Conservation (phyloP, 1,140 invertebrate genomes). For the Eumaeus atala region DNA sequence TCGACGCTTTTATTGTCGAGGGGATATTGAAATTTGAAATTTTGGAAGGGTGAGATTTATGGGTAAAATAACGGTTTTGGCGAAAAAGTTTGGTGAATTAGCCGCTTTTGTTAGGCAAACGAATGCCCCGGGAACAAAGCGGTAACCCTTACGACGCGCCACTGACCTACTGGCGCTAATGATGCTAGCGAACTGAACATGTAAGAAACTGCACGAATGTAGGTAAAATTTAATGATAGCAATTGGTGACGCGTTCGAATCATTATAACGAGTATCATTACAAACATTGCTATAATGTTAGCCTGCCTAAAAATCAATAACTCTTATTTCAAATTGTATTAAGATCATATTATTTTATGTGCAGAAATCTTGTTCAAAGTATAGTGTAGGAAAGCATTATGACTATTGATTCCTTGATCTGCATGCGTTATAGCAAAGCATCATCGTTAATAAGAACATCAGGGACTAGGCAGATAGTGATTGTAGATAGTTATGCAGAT, state of each 20-base stretch:
- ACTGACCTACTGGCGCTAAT: conserved; percentile 21
- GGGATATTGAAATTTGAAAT: conserved; percentile 65
- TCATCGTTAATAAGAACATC: too few relatives aligned
- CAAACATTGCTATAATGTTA: too few relatives aligned
- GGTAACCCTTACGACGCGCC: conserved; percentile 15
- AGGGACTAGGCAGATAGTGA: too few relatives aligned
- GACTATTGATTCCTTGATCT: too few relatives aligned
- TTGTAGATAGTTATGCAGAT: too few relatives aligned
- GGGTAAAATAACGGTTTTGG: conserved; percentile 69
- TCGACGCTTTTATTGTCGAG: conserved; percentile 51
- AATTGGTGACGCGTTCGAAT: background rate
- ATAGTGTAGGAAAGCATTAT: too few relatives aligned
- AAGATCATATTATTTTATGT: too few relatives aligned
- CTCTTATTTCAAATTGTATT: background rate
- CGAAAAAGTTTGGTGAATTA: conserved; percentile 57
- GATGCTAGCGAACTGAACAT: background rate
- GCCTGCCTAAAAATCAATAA: background rate
- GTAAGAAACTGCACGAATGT: background rate
- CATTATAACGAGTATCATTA: too few relatives aligned
- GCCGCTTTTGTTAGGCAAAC: conserved; percentile 34
- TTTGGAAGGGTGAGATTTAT: conserved; percentile 70
- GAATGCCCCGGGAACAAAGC: conserved; percentile 14
- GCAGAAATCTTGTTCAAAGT: too few relatives aligned
- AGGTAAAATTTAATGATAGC: conserved; percentile 7
- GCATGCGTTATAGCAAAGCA: too few relatives aligned